Conservation (phyloP, 2,113 vertebrate species). For the Tragelaphus strepsiceros region DNA sequence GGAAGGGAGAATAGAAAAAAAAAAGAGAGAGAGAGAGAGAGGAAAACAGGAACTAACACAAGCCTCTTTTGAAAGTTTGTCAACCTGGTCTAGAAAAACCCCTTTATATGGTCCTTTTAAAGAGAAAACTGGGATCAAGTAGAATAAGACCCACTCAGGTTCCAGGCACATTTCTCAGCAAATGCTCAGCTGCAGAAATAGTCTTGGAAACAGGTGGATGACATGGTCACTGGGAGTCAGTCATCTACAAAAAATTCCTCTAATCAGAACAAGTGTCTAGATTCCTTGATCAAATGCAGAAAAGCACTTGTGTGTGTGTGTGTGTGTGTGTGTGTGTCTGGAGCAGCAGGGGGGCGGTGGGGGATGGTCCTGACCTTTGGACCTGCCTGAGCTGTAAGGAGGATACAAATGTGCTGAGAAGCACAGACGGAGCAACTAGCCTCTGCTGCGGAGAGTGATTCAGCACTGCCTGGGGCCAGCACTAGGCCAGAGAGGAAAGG, state of each 20-base stretch:
- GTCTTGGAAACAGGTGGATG: neutral
- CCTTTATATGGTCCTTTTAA: neutral
- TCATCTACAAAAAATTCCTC: neutral
- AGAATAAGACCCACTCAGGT: neutral
- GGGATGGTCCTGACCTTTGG: neutral
- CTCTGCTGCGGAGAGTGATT: neutral
- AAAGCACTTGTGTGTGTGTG: neutral
- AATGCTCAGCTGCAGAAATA: neutral
- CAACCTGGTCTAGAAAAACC: neutral
- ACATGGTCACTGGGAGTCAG: neutral
- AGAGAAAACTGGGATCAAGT: neutral
- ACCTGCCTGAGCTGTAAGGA: neutral
- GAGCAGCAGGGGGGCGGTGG: too few species aligned
- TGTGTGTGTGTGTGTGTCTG: neutral
- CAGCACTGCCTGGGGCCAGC: neutral
- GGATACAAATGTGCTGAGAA: neutral
- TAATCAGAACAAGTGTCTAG: neutral
- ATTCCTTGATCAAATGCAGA: constrained; percentile 22
- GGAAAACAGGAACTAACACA: neutral
- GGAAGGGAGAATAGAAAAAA: neutral
- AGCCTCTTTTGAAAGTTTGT: neutral
- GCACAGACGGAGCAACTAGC: neutral
- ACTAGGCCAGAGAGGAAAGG: neutral
- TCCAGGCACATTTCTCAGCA: neutral
- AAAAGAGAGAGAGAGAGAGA: neutral